Evolutionary conservation across 2,888 invertebrate species (phyloP), one percentile per base, ranked within the genome.

Genomic region (Athalia cordata): DNA sequence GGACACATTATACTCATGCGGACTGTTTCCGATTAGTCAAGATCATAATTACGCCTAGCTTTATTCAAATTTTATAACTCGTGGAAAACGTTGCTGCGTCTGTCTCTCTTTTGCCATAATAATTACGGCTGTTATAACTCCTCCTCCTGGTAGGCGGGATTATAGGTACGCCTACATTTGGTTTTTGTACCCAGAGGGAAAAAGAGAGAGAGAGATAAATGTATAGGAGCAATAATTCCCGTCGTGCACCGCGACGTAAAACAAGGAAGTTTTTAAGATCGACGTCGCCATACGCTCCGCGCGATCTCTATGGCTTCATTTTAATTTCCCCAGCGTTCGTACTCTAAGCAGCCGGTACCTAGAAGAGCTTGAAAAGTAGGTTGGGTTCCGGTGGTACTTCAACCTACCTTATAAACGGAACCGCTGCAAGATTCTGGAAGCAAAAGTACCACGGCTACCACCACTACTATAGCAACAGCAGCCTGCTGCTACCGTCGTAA

Each of bases 401-500:
- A 59, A 50, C 8, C 4, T 29, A 11, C n/a, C 43, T 6, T 8
- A 52, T 29, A 4, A 64, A 43, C 49, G 68, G 43, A 68, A 68
- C 52, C 45, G 68, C 15, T 49, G 49, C 29, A 55, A 5, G 72
- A 45, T 72, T 72, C 57, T 59, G 52, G 43, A 29, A 68, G 68
- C 15, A 62, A 62, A 15, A 11, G 15, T 9, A 43, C 29, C 43
- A 29, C 29, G 15, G 29, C 29, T 29, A 29, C 29, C 29, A 29
- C 29, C 29, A 2, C 29, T 29, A 29, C 29, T 29, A 29, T 29
- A 29, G 29, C 29, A 29, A 29, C 8, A 62, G 61, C 13, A 43
- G 62, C 62, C 65, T 52, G 49, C 75, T 75, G 75, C 50, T 62
- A n/a, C 62, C 62, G 62, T 75, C 75, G 75, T 75, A 75, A 75